Evolutionary conservation across 1,140 invertebrate genomes (phyloP).

Genomic region (Neotoxoptera formosana): DNA sequence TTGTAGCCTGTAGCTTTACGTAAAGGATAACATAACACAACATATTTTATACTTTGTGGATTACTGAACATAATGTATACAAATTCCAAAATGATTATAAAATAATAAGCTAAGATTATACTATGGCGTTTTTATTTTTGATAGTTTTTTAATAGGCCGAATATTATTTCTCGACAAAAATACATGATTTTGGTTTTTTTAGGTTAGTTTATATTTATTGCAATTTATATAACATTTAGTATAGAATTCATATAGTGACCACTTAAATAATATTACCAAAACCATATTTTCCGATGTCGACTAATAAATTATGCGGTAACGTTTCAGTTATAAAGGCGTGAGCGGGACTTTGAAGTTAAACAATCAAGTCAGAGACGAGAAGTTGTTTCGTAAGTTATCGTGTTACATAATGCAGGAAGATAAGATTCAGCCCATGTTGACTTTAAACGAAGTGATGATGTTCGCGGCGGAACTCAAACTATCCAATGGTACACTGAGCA

Average conservation of each 20-base stretch:
- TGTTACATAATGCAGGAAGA: slow-evolving; percentile 74
- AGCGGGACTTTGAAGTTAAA: slow-evolving; percentile 65
- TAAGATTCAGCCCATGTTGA: slow-evolving; percentile 69
- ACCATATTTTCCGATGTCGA: background rate
- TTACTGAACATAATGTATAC: too few relatives aligned
- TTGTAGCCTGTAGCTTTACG: too few relatives aligned
- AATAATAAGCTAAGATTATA: too few relatives aligned
- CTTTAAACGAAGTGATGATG: slow-evolving; percentile 70
- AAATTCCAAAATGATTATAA: too few relatives aligned
- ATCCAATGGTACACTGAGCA: slow-evolving; percentile 63
- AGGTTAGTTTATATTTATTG: too few relatives aligned
- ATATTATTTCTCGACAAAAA: background rate
- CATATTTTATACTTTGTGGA: too few relatives aligned
- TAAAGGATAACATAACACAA: too few relatives aligned
- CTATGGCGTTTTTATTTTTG: too few relatives aligned
- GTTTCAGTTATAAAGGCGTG: slow-evolving; percentile 62
- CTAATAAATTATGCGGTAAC: background rate
- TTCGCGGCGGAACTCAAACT: slow-evolving; percentile 71
- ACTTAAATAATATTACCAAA: background rate
- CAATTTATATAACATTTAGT: background rate
- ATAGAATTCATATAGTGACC: background rate
- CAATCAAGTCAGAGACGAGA: slow-evolving; percentile 66
- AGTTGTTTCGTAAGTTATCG: slow-evolving; percentile 69
- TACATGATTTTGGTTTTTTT: background rate
- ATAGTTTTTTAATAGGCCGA: too few relatives aligned